Evolutionary conservation across 2,888 invertebrate species (phyloP).

Genomic region (Eledone cirrhosa): DNA sequence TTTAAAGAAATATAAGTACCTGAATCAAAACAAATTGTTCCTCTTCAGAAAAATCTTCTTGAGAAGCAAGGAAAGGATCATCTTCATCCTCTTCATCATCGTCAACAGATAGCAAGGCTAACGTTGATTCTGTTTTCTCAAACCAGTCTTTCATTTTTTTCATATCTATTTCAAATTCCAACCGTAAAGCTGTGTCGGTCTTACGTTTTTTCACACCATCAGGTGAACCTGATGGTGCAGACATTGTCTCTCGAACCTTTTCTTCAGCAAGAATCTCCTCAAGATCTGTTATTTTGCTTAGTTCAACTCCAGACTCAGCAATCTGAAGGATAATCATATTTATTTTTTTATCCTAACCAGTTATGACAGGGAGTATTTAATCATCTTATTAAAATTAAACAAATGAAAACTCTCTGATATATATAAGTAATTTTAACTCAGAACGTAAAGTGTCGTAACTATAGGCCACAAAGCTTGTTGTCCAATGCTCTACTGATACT

Average conservation of each 20-base stretch:
- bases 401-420: not conserved
- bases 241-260: conserved; percentile 38
- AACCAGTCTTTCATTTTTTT: conserved; percentile 61
- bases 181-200: conserved; percentile 45
- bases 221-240: conserved; percentile 38
- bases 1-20: conserved; percentile 41
- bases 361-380: too few relatives aligned
- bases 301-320: conserved; percentile 61
- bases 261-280: conserved; percentile 35
- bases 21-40: conserved; percentile 67
- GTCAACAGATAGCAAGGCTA: conserved; percentile 59
- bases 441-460: too few relatives aligned
- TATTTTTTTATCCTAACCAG: too few relatives aligned
- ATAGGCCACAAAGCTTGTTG: too few relatives aligned
- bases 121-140: conserved; percentile 60
- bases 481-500: too few relatives aligned
- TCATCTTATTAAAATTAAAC: not conserved
- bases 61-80: conserved; percentile 60
- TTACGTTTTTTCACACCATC: conserved; percentile 48
- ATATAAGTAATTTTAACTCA: not conserved
- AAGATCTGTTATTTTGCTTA: conserved; percentile 53
- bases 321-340: conserved; percentile 48
- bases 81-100: conserved; percentile 31
- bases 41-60: conserved; percentile 71
- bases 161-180: conserved; percentile 60